Evolutionary conservation across 2,888 invertebrate genomes (phyloP).

Genomic region (Deroplatys truncata): DNA sequence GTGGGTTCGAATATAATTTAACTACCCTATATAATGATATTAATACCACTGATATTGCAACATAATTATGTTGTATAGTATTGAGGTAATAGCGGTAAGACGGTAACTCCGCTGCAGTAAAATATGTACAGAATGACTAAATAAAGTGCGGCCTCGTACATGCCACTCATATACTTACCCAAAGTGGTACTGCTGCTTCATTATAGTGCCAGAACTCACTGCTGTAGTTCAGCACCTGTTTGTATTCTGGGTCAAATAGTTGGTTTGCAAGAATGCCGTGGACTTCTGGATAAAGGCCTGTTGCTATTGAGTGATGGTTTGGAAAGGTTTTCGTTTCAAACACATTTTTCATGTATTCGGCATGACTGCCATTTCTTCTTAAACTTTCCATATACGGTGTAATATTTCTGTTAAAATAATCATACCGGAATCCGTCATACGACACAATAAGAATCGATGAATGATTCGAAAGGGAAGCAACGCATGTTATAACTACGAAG

Average conservation of each 20-base stretch:
- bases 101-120: no score
- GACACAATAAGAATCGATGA: conserved; percentile 59
- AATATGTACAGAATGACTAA: neutral
- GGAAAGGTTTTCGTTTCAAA: conserved; percentile 71
- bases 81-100: no score
- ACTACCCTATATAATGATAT: no score
- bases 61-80: no score
- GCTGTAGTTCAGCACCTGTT: conserved; percentile 35
- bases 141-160: neutral
- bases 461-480: conserved; percentile 32
- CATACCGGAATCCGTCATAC: conserved; percentile 66
- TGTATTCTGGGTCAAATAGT: conserved; percentile 51
- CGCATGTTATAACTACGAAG: neutral
- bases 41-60: no score
- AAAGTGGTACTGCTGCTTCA: conserved; percentile 53
- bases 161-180: conserved; percentile 45
- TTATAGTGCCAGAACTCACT: conserved; percentile 54
- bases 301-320: conserved; percentile 69
- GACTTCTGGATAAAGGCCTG: conserved; percentile 61
- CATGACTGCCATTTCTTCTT: conserved; percentile 52
- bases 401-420: conserved; percentile 56
- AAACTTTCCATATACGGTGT: conserved; percentile 57
- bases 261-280: conserved; percentile 66
- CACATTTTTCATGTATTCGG: conserved; percentile 56
- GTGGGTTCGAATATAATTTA: no score